Evolutionary conservation across 2,113 vertebrate species (phyloP), one percentile per base, ranked within the genome.

Genomic region (Leptobrachium leishanense): DNA sequence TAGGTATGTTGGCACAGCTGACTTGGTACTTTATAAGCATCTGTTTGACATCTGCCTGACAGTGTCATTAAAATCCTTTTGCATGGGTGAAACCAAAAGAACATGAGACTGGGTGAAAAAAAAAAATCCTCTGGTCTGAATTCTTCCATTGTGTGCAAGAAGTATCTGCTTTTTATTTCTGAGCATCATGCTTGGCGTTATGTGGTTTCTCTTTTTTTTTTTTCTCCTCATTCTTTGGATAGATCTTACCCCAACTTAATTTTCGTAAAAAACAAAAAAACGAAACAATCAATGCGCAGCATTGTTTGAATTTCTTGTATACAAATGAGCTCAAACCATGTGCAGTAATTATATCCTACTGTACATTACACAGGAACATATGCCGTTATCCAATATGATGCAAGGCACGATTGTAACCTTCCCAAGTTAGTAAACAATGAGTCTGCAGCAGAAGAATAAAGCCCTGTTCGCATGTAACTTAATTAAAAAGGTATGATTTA

Each of bases 51-150:
- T 75, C 13, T 68, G 50, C 44, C 15, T 77, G 54, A 77, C 2
- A 6, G 3, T 43, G 65, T 68, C n/a, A 40, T 69, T 77, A 39
- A 62, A 69, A 69, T 77, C 1, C 55, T 77, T 62, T 59, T 69
- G 53, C 75, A 69, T 62, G 66, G 42, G 8, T 69, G 11, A 77
- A 59, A 40, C 66, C 42, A 69, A 69, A 76, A 59, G 41, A 8
- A 74, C 57, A 63, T 13, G 20, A 43, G 13, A 15, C 6, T n/a
- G 11, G 53, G 43, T 74, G 10, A 11, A 39, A 50, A 12, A 54
- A 15, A 15, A 50, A 12, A 42, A 8, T 39, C 12, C 15, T 55
- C 41, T 44, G 59, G 67, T 42, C 57, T 11, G 9, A 76, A 68
- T 68, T 68, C 15, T 57, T 13, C 53, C 50, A 2, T 43, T 65